Evolutionary conservation across 2,888 invertebrate species (phyloP), one percentile per base, ranked within the genome.

Genomic region (Nemoura dubitans): DNA sequence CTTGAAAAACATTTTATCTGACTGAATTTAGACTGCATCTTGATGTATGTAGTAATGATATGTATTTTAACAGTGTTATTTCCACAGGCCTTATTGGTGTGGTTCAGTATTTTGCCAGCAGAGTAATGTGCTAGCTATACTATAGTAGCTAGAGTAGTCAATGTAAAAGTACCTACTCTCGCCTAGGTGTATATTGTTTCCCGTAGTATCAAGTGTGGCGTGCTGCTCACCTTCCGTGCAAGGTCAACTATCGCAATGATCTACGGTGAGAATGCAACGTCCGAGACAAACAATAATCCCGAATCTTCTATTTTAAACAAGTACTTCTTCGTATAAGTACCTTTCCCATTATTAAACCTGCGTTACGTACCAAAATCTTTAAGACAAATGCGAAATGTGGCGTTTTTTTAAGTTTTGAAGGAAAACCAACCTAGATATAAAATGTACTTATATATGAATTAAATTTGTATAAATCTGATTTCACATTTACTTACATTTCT

Each of bases 11-110:
- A 87, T 87, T 87, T 87, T 87, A 87, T 87, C 86, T 87, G 87
- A 87, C 87, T 87, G 87, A 87, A 80, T 59, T 87, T 86, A 86
- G 86, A 87, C 87, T 87, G 87, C 86, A 85, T 86, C 86, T 86
- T 87, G 86, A 80, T 86, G 86, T 86, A 29, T 29, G 84, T 84
- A 84, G 28, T 81, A 29, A 28, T 81, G n/a, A 59, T 26, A 76
- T 81, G 81, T 81, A 81, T 81, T 84, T 86, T 86, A 78, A 86
- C 81, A 30, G 43, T 43, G 86, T 86, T 84, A 85, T 84, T 86
- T 87, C 86, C 86, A 84, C 86, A 80, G 86, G 87, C 87, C 87
- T 87, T 87, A 87, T 86, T 83, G 76, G 86, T 86, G 86, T 84
- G 85, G 83, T 43, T 42, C 76, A 87, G 77, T 86, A 87, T 85